Base-by-base conservation (phyloP, 2,888 invertebrate genomes). In the Plusia festucae region DNA sequence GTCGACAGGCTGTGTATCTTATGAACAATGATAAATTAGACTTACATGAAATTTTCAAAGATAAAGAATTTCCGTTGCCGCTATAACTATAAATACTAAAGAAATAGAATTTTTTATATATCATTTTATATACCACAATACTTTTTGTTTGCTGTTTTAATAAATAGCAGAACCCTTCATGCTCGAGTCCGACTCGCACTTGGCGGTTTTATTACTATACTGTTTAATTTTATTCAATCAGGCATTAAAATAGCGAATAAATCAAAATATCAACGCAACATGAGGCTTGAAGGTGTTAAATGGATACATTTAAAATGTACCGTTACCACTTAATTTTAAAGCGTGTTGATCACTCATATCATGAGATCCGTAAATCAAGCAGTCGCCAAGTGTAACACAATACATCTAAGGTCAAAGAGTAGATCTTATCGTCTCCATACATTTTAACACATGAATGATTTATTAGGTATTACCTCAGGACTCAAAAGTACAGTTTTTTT, bases 371-470 rank as follows among this genome's bases (percentile, higher is more conserved):
- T 71, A 66, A 68, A 78, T 76, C 70, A 70, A 65, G 16, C 3
- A 57, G 53, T 75, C 65, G 55, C 13, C 73, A 67, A 65, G 55
- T 54, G 78, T 59, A 80, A 80, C 22, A n/a, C 16, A 53, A 80
- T 76, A 80, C 57, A 34, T 18, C 60, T 64, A 15, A 70, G 70
- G 76, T 76, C 68, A 71, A 53, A 73, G 67, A 55, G 64, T 67
- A 80, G 80, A 76, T 71, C 8, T 52, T 77, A 75, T 77, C 73
- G 20, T 22, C 22, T 20, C 22, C 27, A 51, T 22, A 53, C 16
- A 22, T 73, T 69, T 77, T 69, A 63, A 65, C 78, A 76, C 65
- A 57, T 13, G 18, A 60, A 46, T 73, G 69, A 80, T 71, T 61
- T 59, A 78, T 78, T 61, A 40, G 5, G 22, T 73, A 76, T 76